Conservation (phyloP, 2,888 invertebrate species). For the Caenorhabditis zanzibari region DNA sequence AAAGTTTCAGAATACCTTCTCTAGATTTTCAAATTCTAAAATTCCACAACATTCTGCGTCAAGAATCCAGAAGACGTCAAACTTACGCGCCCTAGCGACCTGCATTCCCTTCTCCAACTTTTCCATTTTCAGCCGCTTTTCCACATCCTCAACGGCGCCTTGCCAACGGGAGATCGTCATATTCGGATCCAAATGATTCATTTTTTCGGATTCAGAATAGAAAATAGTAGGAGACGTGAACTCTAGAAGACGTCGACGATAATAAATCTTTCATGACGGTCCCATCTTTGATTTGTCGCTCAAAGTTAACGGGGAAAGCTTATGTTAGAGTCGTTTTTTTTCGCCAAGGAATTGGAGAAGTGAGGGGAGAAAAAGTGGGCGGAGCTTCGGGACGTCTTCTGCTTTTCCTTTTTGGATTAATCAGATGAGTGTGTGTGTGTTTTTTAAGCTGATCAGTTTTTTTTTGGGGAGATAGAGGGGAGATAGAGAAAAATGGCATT, state of each 20-base stretch:
- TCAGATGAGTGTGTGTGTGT: conserved; percentile 52
- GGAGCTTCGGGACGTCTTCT: conserved; percentile 22
- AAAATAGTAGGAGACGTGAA: not conserved
- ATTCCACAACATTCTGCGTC: no score
- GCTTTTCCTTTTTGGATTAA: conserved; percentile 58
- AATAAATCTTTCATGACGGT: conserved; percentile 5
- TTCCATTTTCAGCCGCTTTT: conserved; percentile 11
- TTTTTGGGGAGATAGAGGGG: not conserved
- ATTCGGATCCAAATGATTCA: not conserved
- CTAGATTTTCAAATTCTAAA: no score
- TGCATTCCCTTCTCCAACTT: conserved; percentile 36
- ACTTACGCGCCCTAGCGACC: conserved; percentile 44
- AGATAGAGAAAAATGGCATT: not conserved
- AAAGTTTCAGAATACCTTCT: not conserved
- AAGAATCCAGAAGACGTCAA: not conserved
- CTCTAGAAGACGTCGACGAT: not conserved
- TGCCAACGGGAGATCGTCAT: not conserved
- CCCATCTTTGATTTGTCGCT: not conserved
- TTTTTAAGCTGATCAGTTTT: conserved; percentile 50
- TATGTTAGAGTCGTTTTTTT: not conserved
- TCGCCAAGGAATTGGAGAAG: not conserved
- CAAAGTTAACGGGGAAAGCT: not conserved
- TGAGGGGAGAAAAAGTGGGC: conserved; percentile 30
- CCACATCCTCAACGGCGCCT: not conserved
- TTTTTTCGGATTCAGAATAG: conserved; percentile 1